Conservation (phyloP, 2,888 invertebrate genomes). For the Drosophila atroscutellata region DNA sequence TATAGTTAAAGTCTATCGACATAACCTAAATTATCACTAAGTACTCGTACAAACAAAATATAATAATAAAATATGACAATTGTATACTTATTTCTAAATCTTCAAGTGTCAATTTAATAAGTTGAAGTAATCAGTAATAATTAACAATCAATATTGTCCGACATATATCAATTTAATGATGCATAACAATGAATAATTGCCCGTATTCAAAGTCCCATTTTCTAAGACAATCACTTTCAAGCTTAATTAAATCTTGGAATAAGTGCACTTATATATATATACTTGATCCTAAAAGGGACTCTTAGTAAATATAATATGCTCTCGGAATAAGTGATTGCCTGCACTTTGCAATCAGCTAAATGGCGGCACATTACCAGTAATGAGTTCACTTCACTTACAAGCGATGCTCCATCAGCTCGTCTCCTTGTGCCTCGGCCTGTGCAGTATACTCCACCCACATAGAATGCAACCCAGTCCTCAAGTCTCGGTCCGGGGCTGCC, state of each 20-base stretch:
- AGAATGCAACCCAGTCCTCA: neutral
- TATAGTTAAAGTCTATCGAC: neutral
- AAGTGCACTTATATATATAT: neutral
- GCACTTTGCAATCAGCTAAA: conserved; percentile 10
- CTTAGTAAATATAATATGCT: neutral
- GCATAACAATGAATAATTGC: neutral
- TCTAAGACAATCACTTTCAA: no score
- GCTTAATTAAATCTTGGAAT: no score
- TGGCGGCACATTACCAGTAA: conserved; percentile 33
- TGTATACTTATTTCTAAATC: neutral
- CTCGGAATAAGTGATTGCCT: neutral
- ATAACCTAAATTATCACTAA: neutral
- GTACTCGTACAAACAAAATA: neutral
- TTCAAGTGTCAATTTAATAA: neutral
- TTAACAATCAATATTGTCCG: neutral
- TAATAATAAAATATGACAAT: neutral
- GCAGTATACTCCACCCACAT: neutral
- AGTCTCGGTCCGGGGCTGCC: neutral
- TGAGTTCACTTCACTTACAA: conserved; percentile 28
- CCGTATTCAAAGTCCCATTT: neutral
- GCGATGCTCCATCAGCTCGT: conserved; percentile 12
- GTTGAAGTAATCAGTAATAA: neutral
- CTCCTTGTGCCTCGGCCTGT: neutral
- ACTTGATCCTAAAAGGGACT: neutral
- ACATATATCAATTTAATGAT: neutral